Base-by-base conservation (phyloP, 1,140 invertebrate species). In the Babylonia areolata region DNA sequence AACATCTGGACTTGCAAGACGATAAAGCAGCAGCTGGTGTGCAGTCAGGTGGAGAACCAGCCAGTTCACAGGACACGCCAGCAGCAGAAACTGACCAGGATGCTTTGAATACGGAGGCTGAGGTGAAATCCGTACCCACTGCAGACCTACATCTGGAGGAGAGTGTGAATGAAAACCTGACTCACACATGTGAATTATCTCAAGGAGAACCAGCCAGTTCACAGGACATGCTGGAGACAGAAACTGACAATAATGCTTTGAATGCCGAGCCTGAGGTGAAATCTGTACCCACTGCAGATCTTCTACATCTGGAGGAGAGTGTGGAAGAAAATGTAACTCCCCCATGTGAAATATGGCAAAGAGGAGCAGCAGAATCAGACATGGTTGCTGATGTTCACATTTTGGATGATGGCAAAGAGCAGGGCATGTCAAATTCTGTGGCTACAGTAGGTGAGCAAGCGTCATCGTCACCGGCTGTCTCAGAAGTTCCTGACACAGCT, bases 271-370 rank as follows among this genome's bases (percentile, higher is more conserved):
- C 3, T 35, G 71, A 2, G 33, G 71, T 3, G 6, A 31, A 33
- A 37, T 33, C 71, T 6, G 71, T 73, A 6, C 71, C 71, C 9
- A 73, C 71, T 2, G 71, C 71, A 73, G 71, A 73, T 28, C 71
- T 73, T 73, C 33, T 73, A 11, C 71, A 73, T 73, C 71, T 73
- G 6, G 71, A 73, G 31, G 71, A 73, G 71, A 37, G 71, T 73
- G 71, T 15, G 12, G 20, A 28, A 9, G 15, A 31, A 6, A 31
- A 69, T 6, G 58, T 31, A 28, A n/a, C 58, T 0, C 58, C 17
- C 15, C 58, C 58, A 1, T 31, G 15, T 3, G 6, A 31, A 15
- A 31, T 9, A 1, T 17, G 17, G 46, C 17, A 0, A 2, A 17
- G 0, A 51, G 46, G 46, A 51, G 17, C 9, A 12, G 46, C 9